phyloP scores from a whole-genome alignment of 1,140 invertebrate genomes.

The roundworm (Caenorhabditis elegans) region WBcel235 BX284603.4:10143501-10144000 shows the following conservation, averaged over 20 bases:
- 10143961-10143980: conserved; percentile 96
- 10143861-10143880: conserved; percentile 88
- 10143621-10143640: conserved; percentile 52
- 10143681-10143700: conserved; percentile 92
- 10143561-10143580: conserved; percentile 91
- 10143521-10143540: conserved; percentile 75
- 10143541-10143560: conserved; percentile 90
- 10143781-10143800: conserved; percentile 99
- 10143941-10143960: conserved; percentile 97
- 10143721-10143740: conserved; percentile 80
- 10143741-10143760: conserved; percentile 85
- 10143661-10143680: conserved; percentile 64
- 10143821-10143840: conserved; percentile 94
- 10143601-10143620: conserved; percentile 72
- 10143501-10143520: conserved; percentile 36
- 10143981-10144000: conserved; percentile 77
- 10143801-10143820: conserved; percentile 89
- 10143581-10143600: conserved; percentile 92
- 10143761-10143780: conserved; percentile 93
- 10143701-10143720: conserved; percentile 77
- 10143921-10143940: conserved; percentile 78
- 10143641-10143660: conserved; percentile 53
- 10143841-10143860: conserved; percentile 86
- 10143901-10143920: conserved; percentile 86
- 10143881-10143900: conserved; percentile 81